phyloP scores from a whole-genome alignment of 2,888 invertebrate genomes.

The Diaperis boleti region DNA sequence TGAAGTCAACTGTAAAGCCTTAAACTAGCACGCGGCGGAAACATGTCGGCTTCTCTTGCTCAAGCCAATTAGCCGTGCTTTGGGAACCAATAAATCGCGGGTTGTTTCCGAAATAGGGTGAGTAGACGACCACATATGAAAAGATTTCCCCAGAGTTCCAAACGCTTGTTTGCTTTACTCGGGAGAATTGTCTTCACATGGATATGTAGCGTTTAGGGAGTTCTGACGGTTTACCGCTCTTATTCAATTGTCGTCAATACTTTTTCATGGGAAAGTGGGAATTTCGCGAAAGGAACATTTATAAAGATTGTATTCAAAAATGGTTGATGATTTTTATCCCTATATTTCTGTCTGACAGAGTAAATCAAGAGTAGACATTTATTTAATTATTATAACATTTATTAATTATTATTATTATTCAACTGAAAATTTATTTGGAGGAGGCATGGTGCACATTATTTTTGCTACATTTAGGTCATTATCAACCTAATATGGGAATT shows the following conservation, averaged over 20 bases:
- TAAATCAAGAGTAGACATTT: too few species aligned
- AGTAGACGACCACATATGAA: conserved; percentile 58
- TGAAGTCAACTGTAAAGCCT: conserved; percentile 8
- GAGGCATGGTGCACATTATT: too few species aligned
- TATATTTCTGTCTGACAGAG: too few species aligned
- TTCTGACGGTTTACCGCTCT: conserved; percentile 45
- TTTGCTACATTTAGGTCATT: too few species aligned
- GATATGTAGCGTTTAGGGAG: conserved; percentile 48
- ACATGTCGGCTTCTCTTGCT: conserved; percentile 56
- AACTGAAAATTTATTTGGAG: too few species aligned
- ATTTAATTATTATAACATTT: too few species aligned
- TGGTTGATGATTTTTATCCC: too few species aligned
- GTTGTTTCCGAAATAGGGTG: conserved; percentile 61
- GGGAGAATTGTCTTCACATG: conserved; percentile 45
- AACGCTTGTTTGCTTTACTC: conserved; percentile 45
- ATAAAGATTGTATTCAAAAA: too few species aligned
- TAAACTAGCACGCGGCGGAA: conserved; percentile 48
- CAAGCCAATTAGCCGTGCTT: conserved; percentile 60
- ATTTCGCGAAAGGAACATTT: conserved; percentile 2
- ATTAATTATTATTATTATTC: too few species aligned
- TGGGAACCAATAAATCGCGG: conserved; percentile 61
- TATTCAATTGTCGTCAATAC: conserved; percentile 37
- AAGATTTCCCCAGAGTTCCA: conserved; percentile 59
- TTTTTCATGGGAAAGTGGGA: conserved; percentile 30
- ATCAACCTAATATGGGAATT: too few species aligned